Base-by-base conservation (phyloP, 2,797 vertebrate genomes). In the Halcyon badia region DNA sequence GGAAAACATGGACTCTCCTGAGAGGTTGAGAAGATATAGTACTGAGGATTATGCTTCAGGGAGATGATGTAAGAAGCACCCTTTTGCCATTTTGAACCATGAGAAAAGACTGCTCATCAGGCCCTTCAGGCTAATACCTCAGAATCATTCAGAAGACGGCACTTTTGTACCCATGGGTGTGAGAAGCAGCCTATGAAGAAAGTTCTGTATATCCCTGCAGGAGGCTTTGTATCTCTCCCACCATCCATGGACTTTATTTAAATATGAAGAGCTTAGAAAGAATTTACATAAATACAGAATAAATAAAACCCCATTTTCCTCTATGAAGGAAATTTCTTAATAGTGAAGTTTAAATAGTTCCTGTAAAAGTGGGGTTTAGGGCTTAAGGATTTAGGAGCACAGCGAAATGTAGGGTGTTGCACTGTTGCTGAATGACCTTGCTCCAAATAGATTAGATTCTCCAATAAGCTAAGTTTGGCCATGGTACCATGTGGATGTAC, bases 241-340 rank as follows among this genome's bases (percentile, higher is more conserved):
- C 14, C 4, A 56, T 42, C 18, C 6, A 8, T 22, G 4, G 7
- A 14, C 54, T 35, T 87, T 89, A 57, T 87, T 90, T 61, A 61
- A 65, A 62, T 10, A 41, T 39, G 4, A 60, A 75, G 42, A 66
- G 2, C 5, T 66, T 78, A 56, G 7, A 70, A 77, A 73, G 58
- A 0, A 31, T 73, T 73, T 87, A 15, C 70, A 8, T 58, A 62
- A 69, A 58, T 66, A 22, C 3, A 21, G 30, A 66, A 3, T 26
- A 4, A 7, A n/a, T 51, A 46, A 64, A 73, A 58, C 15, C 1
- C 0, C 6, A 9, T 26, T 51, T 30, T 1, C 44, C 2, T 37
- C 10, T 41, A 5, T 14, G 11, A 52, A 82, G 30, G 6, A 68
- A 79, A 35, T 49, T 8, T 35, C 13, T 86, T 86, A 20, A 46